Evolutionary conservation across 2,113 vertebrate species (phyloP).

Genomic region (Patagioenas fasciata): DNA sequence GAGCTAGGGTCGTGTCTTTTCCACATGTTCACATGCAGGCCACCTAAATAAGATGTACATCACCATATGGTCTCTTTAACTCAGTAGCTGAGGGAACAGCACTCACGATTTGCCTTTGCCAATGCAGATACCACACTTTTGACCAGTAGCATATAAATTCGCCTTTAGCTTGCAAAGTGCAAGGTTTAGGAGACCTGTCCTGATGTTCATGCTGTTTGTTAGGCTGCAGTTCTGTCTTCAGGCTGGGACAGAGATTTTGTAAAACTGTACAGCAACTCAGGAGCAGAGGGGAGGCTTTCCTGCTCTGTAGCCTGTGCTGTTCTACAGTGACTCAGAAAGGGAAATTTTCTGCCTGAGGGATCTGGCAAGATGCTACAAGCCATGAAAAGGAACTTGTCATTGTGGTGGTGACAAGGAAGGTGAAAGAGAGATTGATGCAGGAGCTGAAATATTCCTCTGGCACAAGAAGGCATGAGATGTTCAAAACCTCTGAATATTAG

Average conservation of each 20-base stretch:
- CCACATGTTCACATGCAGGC: neutral
- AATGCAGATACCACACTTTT: neutral
- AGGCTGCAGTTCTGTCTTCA: neutral
- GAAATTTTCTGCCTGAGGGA: conserved; percentile 16
- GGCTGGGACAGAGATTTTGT: neutral
- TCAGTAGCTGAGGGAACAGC: neutral
- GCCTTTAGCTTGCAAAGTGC: neutral
- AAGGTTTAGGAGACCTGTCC: neutral
- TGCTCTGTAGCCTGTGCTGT: neutral
- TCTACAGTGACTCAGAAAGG: conserved; percentile 44
- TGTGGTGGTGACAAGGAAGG: neutral
- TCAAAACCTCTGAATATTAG: neutral
- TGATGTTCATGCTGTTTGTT: neutral
- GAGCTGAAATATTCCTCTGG: neutral
- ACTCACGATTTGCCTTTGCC: neutral
- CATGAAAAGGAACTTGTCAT: conserved; percentile 2
- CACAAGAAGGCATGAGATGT: neutral
- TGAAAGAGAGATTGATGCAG: conserved; percentile 19
- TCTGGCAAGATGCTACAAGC: conserved; percentile 16
- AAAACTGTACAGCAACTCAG: neutral
- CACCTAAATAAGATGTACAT: neutral
- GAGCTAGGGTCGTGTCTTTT: fast-evolving
- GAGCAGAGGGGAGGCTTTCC: neutral
- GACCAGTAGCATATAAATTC: neutral
- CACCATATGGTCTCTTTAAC: neutral